These are phyloP conservation scores for Gonatopus flavifemur DNA, from an alignment of 1,140 invertebrate genomes.

Conservation along the genomic window DNA sequence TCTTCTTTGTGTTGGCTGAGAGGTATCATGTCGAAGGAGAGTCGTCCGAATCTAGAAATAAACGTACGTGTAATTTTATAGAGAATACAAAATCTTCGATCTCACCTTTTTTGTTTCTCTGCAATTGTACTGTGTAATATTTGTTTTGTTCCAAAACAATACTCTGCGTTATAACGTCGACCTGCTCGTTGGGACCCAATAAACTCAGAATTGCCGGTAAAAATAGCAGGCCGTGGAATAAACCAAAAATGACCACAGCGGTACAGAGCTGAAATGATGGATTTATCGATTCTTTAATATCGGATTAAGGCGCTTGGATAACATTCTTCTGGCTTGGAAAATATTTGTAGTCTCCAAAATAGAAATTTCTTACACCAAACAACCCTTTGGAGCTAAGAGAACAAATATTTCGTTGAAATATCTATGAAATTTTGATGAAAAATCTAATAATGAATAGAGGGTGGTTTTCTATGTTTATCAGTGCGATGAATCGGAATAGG, in stretches of 20 bases:
- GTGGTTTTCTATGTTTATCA: too few species aligned
- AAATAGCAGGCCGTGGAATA: slow-evolving; percentile 63
- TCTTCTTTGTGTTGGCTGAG: too few species aligned
- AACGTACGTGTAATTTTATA: slow-evolving; percentile 1
- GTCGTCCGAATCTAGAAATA: background rate
- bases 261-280: slow-evolving; percentile 55
- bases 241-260: slow-evolving; percentile 61
- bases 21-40: too few species aligned
- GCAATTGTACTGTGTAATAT: slow-evolving; percentile 31
- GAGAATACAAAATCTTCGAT: background rate
- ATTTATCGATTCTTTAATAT: background rate
- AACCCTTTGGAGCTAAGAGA: too few species aligned
- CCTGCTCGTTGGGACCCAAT: slow-evolving; percentile 52
- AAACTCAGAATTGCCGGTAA: slow-evolving; percentile 62
- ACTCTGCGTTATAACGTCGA: slow-evolving; percentile 28
- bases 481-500: too few species aligned
- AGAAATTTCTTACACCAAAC: background rate
- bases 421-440: too few species aligned
- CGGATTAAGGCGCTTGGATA: too few species aligned
- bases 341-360: background rate
- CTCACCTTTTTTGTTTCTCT: slow-evolving; percentile 19
- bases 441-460: too few species aligned
- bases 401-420: too few species aligned
- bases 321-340: background rate
- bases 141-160: slow-evolving; percentile 32